Conservation (phyloP, 2,888 invertebrate genomes). For the Scotopteryx bipunctaria region DNA sequence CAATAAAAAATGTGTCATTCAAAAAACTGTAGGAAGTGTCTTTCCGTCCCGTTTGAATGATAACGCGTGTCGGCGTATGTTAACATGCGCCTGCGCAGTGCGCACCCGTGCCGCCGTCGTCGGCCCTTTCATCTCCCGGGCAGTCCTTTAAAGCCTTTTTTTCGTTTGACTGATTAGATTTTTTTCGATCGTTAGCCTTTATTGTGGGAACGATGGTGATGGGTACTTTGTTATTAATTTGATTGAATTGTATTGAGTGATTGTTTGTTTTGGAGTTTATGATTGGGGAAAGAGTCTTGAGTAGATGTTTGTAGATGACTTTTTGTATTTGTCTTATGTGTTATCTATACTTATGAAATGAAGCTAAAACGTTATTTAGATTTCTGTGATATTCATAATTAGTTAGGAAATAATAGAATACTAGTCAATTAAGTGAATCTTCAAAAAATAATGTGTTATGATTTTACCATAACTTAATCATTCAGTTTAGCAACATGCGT, state of each 20-base stretch:
- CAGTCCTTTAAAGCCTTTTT: conserved; percentile 57
- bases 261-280: conserved; percentile 51
- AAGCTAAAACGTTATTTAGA: too few relatives aligned
- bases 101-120: conserved; percentile 54
- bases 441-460: too few relatives aligned
- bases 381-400: too few relatives aligned
- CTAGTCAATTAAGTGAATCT: too few relatives aligned
- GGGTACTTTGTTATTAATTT: conserved; percentile 67
- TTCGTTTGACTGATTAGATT: conserved; percentile 65
- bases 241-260: conserved; percentile 60
- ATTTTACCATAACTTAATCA: too few relatives aligned
- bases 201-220: conserved; percentile 76
- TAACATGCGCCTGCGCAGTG: conserved; percentile 61
- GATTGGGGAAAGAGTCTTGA: conserved; percentile 29
- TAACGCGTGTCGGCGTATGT: conserved; percentile 59
- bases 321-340: not conserved
- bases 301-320: not conserved
- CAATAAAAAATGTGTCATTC: conserved; percentile 24
- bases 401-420: too few relatives aligned
- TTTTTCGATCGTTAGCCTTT: conserved; percentile 63
- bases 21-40: conserved; percentile 61
- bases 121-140: conserved; percentile 75
- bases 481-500: too few relatives aligned
- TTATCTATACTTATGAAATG: not conserved
- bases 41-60: conserved; percentile 57